Evolutionary conservation across 2,113 vertebrate genomes (phyloP).

Genomic region (Leucopternis melanops): DNA sequence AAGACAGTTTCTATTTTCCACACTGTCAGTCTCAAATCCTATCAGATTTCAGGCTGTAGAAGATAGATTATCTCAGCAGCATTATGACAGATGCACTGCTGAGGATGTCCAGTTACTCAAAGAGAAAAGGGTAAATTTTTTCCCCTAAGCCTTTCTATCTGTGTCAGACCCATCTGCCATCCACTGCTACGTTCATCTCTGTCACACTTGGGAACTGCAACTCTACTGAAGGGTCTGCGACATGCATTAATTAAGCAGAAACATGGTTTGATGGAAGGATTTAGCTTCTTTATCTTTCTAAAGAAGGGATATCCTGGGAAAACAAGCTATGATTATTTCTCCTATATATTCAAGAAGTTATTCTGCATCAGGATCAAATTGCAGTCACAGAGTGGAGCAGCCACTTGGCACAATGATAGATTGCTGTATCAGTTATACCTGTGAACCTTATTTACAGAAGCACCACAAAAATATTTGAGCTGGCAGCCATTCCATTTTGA

Average conservation of each 20-base stretch:
- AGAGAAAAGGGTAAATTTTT: background rate
- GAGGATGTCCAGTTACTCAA: background rate
- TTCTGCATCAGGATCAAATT: background rate
- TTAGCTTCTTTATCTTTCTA: background rate
- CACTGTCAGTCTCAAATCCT: background rate
- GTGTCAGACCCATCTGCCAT: background rate
- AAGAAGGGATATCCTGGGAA: background rate
- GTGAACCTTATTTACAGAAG: conserved; percentile 12
- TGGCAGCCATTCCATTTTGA: background rate
- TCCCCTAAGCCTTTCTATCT: background rate
- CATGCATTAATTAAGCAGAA: background rate
- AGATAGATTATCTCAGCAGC: background rate
- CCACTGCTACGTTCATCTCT: background rate
- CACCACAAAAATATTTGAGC: conserved; percentile 19
- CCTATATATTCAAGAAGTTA: background rate
- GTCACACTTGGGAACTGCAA: fast-evolving
- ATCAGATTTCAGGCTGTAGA: background rate
- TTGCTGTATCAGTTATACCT: conserved; percentile 22
- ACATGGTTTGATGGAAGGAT: background rate
- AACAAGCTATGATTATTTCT: background rate
- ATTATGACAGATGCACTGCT: background rate
- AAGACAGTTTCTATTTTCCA: conserved; percentile 41
- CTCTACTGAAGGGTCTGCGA: background rate
- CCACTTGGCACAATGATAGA: background rate
- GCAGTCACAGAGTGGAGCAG: background rate